These are phyloP conservation scores for Ptychobarbus kaznakovi DNA, from an alignment of 2,797 vertebrate species.

Conservation along the genomic window DNA sequence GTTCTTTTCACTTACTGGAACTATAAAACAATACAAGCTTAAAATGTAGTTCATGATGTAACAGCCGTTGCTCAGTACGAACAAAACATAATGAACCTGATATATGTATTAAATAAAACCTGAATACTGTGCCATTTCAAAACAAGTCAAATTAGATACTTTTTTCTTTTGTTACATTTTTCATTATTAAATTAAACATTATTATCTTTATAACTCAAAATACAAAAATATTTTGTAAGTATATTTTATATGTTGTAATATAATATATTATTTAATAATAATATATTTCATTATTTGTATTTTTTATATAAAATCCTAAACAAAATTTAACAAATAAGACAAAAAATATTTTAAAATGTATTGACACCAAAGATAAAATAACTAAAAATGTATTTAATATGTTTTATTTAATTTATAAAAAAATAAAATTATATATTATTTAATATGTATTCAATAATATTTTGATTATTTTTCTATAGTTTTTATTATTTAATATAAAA, in stretches of 20 bases:
- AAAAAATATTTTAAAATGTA: background rate
- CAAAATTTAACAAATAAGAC: background rate
- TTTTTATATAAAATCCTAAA: background rate
- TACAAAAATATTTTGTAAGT: too few relatives aligned
- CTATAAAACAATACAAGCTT: slow-evolving; percentile 14
- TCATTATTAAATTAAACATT: background rate
- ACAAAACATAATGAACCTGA: background rate
- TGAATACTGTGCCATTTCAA: background rate
- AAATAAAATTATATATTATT: background rate
- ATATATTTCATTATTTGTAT: background rate
- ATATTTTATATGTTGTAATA: background rate
- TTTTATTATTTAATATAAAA: background rate
- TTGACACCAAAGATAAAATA: background rate
- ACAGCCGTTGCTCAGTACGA: background rate
- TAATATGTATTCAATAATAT: background rate
- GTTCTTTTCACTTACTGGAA: slow-evolving; percentile 40
- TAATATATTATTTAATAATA: background rate
- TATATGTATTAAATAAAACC: background rate
- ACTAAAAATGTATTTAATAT: too few relatives aligned
- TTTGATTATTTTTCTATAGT: background rate
- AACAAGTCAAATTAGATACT: background rate
- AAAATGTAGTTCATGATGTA: background rate
- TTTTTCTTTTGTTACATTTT: background rate
- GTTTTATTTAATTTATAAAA: background rate
- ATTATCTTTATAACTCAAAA: background rate